phyloP scores from a whole-genome alignment of 35 echinoderm and acorn worm genomes.

The Hemicentrotus pulcherrimus region DNA sequence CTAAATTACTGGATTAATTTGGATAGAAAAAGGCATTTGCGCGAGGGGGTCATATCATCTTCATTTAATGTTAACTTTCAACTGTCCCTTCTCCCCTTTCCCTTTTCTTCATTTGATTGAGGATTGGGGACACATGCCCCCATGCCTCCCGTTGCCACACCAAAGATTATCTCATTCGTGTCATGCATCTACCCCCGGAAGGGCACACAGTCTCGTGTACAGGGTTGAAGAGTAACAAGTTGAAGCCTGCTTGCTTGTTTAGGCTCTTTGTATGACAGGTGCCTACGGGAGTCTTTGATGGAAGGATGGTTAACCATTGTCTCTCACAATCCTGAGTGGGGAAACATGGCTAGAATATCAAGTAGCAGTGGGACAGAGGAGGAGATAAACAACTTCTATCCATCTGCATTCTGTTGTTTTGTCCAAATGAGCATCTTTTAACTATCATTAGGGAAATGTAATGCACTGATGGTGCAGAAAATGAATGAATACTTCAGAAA shows the following conservation, averaged over 20 bases:
- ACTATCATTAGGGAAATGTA: background rate
- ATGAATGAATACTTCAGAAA: too few species aligned
- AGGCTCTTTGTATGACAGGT: slow-evolving; percentile 10
- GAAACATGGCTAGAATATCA: background rate
- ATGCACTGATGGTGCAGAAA: too few species aligned
- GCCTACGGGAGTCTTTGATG: background rate
- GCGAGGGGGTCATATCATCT: background rate
- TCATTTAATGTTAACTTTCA: background rate
- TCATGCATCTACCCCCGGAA: background rate
- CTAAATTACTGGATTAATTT: background rate
- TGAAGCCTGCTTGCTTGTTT: background rate
- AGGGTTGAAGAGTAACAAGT: background rate
- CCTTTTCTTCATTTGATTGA: background rate
- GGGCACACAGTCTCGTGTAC: background rate
- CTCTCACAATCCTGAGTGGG: background rate
- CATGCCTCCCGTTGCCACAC: background rate
- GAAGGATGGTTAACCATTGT: background rate
- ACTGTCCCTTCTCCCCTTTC: background rate
- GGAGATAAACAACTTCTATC: slow-evolving; percentile 1
- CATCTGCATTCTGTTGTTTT: background rate
- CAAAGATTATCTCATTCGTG: background rate
- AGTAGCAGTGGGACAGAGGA: background rate
- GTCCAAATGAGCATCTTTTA: background rate
- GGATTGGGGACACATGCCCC: background rate
- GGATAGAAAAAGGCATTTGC: background rate